These are phyloP conservation scores for Listronotus oregonensis DNA, from an alignment of 1,140 invertebrate species.

Conservation along the genomic window DNA sequence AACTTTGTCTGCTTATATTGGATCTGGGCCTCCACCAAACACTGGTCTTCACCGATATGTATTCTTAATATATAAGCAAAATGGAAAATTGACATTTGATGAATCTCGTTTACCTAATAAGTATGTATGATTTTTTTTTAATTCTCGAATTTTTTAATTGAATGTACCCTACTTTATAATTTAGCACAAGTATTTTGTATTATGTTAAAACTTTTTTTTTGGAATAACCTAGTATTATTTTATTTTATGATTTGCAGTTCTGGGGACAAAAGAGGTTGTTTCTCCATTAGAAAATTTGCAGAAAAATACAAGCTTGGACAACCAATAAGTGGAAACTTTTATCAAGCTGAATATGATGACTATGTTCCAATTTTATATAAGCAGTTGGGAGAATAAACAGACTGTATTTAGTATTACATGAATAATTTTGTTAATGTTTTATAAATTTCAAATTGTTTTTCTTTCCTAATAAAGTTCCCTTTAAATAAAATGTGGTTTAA, in stretches of 20 bases:
- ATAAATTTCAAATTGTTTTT: too few species aligned
- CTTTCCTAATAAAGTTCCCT: too few species aligned
- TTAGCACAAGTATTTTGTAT: neutral
- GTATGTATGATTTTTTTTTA: conserved; percentile 7
- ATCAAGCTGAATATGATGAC: conserved; percentile 87
- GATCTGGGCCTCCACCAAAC: conserved; percentile 81
- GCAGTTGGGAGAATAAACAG: conserved; percentile 60
- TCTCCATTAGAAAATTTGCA: conserved; percentile 82
- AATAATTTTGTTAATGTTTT: too few species aligned
- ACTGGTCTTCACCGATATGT: conserved; percentile 90
- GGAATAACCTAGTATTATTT: neutral
- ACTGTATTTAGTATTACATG: too few species aligned
- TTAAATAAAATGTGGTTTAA: too few species aligned
- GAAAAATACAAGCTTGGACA: conserved; percentile 81
- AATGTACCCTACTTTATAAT: neutral
- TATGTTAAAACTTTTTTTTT: too few species aligned
- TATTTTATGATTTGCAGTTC: conserved; percentile 57
- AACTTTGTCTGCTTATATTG: conserved; percentile 76
- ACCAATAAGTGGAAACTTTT: conserved; percentile 88
- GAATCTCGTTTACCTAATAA: conserved; percentile 58
- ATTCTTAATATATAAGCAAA: conserved; percentile 85
- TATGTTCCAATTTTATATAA: conserved; percentile 83
- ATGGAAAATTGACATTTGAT: conserved; percentile 69
- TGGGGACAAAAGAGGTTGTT: conserved; percentile 73
- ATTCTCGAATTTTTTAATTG: neutral